Base-by-base conservation (phyloP, 1,140 invertebrate species). In the Charaxes varanes region DNA sequence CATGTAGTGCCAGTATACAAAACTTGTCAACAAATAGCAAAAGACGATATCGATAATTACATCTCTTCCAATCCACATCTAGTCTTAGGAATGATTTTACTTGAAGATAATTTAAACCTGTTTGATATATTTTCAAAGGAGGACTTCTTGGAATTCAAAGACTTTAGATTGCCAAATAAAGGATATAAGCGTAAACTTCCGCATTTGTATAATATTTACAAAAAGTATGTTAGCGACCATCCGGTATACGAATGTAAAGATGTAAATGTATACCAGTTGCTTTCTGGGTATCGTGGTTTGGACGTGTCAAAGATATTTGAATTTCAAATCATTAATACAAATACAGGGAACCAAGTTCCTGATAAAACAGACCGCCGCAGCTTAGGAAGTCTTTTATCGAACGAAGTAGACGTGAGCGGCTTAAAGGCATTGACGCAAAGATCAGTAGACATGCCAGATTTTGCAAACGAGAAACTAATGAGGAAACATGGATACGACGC, bases 401-500 rank as follows among this genome's bases (percentile, higher is more conserved):
- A 61, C 22, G 70, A 83, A 12, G 48, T 73, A 2, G 62, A 80
- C 37, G 64, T 80, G 0, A 61, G 49, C 23, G 51, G 53, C 21
- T 61, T 79, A 8, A 77, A 80, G 48, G 43, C 58, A 8, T 46
- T 83, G 6, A 58, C 68, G 0, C 74, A 85, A 65, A 62, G 68
- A 77, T 50, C 76, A 2, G 55, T 71, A 21, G 65, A 85, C 33
- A 81, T 90, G 69, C 88, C 88, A 7, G 69, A 87, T 58, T 90
- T 90, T 62, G 82, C 80, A 12, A 85, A 79, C 45, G 77, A 83
- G 42, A 76, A 81, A 51, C 67, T 90, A 0, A 78, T 87, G 49
- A 82, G 86, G 51, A 86, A 85, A 49, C 88, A 88, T 65, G 88
- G 88, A 7, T 86, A 89, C 59, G 82, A 86, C 13, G 88, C 90